Evolutionary conservation across 2,113 vertebrate genomes (phyloP).

Genomic region (Zapus hudsonius): DNA sequence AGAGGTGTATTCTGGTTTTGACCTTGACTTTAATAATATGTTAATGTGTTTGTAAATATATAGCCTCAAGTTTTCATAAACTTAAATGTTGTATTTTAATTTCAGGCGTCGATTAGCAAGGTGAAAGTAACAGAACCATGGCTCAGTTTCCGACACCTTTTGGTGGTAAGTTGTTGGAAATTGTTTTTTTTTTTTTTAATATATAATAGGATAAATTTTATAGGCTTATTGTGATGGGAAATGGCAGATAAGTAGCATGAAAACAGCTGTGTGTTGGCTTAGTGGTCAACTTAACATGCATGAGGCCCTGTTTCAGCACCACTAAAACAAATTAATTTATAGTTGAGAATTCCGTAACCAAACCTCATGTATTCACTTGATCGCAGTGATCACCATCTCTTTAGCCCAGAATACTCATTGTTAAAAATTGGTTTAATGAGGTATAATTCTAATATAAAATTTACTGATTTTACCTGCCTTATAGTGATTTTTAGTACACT

Average conservation of each 20-base stretch:
- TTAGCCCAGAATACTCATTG: not conserved
- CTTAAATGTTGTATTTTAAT: conserved; percentile 54
- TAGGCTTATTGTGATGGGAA: not conserved
- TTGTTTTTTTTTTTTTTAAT: conserved; percentile 6
- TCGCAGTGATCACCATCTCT: no score
- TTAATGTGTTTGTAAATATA: not conserved
- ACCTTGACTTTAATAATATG: not conserved
- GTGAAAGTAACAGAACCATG: conserved; percentile 93
- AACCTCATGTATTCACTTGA: no score
- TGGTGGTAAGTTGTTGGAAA: conserved; percentile 90
- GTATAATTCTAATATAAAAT: not conserved
- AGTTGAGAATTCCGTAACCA: not conserved
- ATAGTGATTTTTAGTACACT: not conserved
- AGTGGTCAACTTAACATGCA: not conserved
- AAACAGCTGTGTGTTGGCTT: not conserved
- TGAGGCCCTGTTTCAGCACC: not conserved
- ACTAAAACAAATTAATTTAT: not conserved
- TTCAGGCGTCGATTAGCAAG: conserved; percentile 83
- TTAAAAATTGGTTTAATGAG: not conserved
- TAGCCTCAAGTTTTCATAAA: not conserved
- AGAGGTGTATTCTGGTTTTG: not conserved
- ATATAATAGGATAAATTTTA: not conserved
- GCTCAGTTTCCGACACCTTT: conserved; percentile 98
- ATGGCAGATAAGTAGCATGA: not conserved
- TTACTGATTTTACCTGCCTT: not conserved